A percentile compares a stretch with the other conserved stretches of the same genome.
Evolutionary conservation across 2,113 vertebrate species (phyloP).

Genomic region (Ceyx melanurus): DNA sequence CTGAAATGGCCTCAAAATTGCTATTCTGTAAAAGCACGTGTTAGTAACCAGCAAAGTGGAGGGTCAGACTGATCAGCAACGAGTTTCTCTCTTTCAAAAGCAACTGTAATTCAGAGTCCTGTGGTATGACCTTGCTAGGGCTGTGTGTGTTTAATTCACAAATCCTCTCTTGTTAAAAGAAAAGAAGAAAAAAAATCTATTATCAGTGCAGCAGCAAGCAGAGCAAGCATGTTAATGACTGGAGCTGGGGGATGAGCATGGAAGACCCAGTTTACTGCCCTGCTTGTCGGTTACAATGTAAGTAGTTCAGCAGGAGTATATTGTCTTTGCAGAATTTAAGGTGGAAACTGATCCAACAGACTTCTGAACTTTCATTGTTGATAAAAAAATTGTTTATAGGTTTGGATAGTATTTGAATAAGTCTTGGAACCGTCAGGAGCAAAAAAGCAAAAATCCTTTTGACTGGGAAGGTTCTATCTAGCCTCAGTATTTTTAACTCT

Average conservation of each 20-base stretch:
- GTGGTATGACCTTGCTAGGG: not conserved
- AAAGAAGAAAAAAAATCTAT: not conserved
- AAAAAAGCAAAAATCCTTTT: not conserved
- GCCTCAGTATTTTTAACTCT: not conserved
- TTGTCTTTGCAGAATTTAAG: not conserved
- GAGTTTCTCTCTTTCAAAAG: slow-evolving; percentile 1
- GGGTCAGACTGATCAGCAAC: not conserved
- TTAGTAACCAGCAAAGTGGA: not conserved
- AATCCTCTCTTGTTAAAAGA: slow-evolving; percentile 21
- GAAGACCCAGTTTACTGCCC: not conserved
- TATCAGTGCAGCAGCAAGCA: not conserved
- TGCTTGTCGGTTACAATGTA: not conserved
- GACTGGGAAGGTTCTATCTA: not conserved
- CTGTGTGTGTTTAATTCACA: slow-evolving; percentile 16
- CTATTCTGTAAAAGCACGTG: not conserved
- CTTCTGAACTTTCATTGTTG: not conserved
- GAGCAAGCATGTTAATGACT: not conserved
- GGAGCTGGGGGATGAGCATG: not conserved
- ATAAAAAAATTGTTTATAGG: not conserved
- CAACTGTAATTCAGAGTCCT: not conserved
- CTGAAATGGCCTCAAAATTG: not conserved
- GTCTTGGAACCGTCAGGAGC: not conserved
- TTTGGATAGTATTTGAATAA: not conserved
- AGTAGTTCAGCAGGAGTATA: not conserved
- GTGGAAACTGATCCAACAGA: not conserved